Conservation (phyloP, 2,797 vertebrate species). For the Notoglanidium macrostoma region DNA sequence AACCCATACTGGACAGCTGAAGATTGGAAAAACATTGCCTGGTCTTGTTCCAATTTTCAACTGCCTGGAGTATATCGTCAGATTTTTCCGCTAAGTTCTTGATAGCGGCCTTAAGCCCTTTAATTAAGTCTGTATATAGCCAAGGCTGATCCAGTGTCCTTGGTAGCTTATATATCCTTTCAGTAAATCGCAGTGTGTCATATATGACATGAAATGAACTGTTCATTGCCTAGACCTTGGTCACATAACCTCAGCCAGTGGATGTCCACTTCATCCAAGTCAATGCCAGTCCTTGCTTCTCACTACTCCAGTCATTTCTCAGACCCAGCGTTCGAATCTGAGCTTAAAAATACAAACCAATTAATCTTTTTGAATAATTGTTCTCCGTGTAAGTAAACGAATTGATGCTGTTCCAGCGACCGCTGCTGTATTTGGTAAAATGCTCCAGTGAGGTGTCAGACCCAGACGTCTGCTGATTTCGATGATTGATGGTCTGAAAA, state of each 20-base stretch:
- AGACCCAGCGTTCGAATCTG: neutral
- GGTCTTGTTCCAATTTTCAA: neutral
- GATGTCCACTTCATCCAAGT: constrained; percentile 1
- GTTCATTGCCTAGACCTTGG: constrained; percentile 6
- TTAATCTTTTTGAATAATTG: constrained; percentile 54
- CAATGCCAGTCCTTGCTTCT: neutral
- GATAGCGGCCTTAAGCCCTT: neutral
- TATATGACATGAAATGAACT: constrained; percentile 13
- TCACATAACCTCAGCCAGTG: neutral
- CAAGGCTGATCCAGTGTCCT: neutral
- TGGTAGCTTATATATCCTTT: constrained; percentile 5
- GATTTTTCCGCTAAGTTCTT: neutral
- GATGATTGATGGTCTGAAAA: constrained; percentile 61
- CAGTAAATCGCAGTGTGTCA: neutral
- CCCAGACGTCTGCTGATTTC: constrained; percentile 47
- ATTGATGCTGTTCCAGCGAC: constrained; percentile 41
- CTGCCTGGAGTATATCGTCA: neutral
- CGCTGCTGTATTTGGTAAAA: constrained; percentile 52
- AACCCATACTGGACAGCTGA: neutral
- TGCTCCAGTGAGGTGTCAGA: constrained; percentile 51
- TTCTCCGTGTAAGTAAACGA: constrained; percentile 44
- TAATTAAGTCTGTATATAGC: neutral
- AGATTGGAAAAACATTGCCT: neutral
- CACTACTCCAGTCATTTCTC: constrained; percentile 17
- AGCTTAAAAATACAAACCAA: constrained; percentile 21